Evolutionary conservation across 2,888 invertebrate genomes (phyloP).

Genomic region (Drosophila seclusa): DNA sequence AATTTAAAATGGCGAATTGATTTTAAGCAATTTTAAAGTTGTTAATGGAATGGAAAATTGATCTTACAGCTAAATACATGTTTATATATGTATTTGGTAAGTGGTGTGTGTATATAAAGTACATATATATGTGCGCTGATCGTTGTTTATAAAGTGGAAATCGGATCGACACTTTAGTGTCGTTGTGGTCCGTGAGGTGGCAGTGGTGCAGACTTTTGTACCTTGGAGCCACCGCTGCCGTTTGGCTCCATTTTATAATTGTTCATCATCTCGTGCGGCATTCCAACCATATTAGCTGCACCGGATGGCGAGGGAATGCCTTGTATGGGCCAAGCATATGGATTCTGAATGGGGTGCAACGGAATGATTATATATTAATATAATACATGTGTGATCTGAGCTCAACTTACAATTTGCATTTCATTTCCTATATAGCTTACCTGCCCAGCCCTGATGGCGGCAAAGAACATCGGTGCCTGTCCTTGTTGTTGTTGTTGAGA

Average conservation of each 20-base stretch:
- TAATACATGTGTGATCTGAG: not conserved
- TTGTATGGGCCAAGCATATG: conserved; percentile 55
- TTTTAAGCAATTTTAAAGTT: conserved; percentile 24
- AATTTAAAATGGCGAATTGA: conserved; percentile 35
- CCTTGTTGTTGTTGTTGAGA: conserved; percentile 12
- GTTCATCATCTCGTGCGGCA: conserved; percentile 38
- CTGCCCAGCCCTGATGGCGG: conserved; percentile 29
- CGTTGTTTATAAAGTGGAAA: not conserved
- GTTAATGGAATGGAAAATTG: conserved; percentile 11
- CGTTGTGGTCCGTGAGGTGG: conserved; percentile 28
- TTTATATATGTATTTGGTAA: not conserved
- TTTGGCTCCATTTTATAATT: conserved; percentile 38
- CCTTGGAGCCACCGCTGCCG: not conserved
- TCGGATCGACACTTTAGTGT: conserved; percentile 27
- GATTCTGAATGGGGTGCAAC: conserved; percentile 28
- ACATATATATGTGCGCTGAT: not conserved
- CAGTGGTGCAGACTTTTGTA: conserved; percentile 18
- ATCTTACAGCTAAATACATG: conserved; percentile 9
- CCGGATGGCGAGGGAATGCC: conserved; percentile 34
- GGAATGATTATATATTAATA: not conserved
- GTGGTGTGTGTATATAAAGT: not conserved
- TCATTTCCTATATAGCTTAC: conserved; percentile 1
- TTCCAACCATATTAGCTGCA: conserved; percentile 29
- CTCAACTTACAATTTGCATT: not conserved
- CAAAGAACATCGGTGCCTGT: conserved; percentile 28